Evolutionary conservation across 2,113 vertebrate species (phyloP), one percentile per base, ranked within the genome.

Genomic region (Alectura lathami): DNA sequence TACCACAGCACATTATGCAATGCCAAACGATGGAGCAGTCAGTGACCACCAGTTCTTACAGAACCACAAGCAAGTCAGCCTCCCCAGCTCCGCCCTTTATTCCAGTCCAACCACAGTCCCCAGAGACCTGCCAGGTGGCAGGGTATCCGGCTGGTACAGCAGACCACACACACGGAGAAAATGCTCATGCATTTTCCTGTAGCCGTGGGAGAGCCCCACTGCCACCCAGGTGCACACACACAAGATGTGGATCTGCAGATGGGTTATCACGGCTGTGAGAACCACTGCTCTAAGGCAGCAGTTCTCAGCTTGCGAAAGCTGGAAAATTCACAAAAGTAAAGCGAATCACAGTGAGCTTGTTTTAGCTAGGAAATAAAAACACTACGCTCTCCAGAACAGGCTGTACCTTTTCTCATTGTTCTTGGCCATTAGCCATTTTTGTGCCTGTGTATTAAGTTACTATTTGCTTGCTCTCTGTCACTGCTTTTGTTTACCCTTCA

Each of bases 101-200:
- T 20, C 59, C 7, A 2, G 60, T 27, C 40, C 59, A 88, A 67
- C 38, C 48, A 62, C 24, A 78, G 70, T 8, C 17, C 15, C 24
- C 15, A 70, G 14, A 70, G 83, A 36, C n/a, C 45, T 77, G 54
- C 45, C 86, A 72, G 16, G 26, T 4, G 0, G 0, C 17, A 3
- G 11, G n/a, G 22, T 21, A 57, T 40, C 17, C 57, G 68, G 67
- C 36, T 0, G 27, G 21, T 16, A 30, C 17, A 17, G 43, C 22
- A 34, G 0, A 53, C 26, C 59, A 80, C 79, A 40, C 17, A 50
- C 1, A 4, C 43, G 9, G 26, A 87, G 43, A 62, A 76, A 90
- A 86, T 3, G 43, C 34, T 34, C 53, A 48, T 72, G 48, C 67
- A 40, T 0, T 0, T 6, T 27, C 12, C 1, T 29, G 50, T n/a